Conservation (phyloP, 2,797 vertebrate genomes). For the Salmo trutta region DNA sequence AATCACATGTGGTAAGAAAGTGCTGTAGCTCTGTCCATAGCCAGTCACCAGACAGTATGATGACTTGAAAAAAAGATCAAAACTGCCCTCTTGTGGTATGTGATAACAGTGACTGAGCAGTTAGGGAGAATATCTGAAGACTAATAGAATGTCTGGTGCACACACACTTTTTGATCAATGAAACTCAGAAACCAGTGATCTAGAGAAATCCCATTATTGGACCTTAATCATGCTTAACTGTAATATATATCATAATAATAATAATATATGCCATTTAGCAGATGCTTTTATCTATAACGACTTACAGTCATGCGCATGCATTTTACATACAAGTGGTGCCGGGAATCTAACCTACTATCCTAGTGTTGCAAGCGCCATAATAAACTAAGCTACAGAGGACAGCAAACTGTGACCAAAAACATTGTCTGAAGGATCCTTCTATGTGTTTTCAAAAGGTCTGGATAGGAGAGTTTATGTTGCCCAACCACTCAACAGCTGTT, state of each 20-base stretch:
- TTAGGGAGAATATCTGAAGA: neutral
- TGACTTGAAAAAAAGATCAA: constrained; percentile 45
- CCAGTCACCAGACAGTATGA: neutral
- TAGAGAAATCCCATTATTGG: too few relatives aligned
- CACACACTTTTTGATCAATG: neutral
- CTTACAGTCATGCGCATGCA: too few relatives aligned
- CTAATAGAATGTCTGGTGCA: neutral
- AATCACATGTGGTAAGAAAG: constrained; percentile 3
- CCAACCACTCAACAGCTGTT: neutral
- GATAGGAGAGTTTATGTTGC: neutral
- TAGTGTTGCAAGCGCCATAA: too few relatives aligned
- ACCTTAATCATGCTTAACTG: too few relatives aligned
- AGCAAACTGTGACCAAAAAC: neutral
- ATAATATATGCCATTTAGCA: too few relatives aligned
- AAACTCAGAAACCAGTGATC: neutral
- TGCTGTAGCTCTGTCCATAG: neutral
- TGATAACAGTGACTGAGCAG: constrained; percentile 9
- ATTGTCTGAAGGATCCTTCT: neutral
- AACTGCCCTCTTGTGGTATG: constrained; percentile 71
- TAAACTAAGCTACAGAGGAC: too few relatives aligned
- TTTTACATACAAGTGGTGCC: too few relatives aligned
- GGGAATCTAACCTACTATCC: too few relatives aligned
- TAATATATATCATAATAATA: too few relatives aligned
- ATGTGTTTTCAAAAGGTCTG: neutral
- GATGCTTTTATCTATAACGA: too few relatives aligned